phyloP scores from a whole-genome alignment of 1,140 invertebrate species.

The Chymomyza costata region DNA sequence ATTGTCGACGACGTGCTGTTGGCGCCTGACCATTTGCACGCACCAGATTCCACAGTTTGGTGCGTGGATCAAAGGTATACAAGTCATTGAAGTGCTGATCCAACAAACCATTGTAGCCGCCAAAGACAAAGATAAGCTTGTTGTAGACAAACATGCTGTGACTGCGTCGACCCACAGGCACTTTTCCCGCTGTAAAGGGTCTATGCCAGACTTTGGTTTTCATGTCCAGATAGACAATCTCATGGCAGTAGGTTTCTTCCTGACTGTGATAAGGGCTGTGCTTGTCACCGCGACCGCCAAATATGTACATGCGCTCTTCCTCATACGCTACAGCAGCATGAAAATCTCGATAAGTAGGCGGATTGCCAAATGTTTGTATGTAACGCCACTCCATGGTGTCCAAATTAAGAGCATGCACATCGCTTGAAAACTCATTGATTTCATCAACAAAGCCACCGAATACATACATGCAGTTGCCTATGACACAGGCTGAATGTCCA shows the following conservation, averaged over 20 bases:
- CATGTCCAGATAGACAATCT: slow-evolving; percentile 86
- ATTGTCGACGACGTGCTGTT: slow-evolving; percentile 84
- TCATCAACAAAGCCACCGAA: slow-evolving; percentile 92
- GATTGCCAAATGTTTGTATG: slow-evolving; percentile 78
- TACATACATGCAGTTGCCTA: slow-evolving; percentile 89
- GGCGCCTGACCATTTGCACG: slow-evolving; percentile 79
- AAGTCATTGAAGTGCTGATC: slow-evolving; percentile 90
- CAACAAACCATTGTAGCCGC: slow-evolving; percentile 87
- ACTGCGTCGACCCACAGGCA: slow-evolving; percentile 85
- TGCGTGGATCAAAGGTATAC: slow-evolving; percentile 81
- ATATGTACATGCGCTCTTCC: slow-evolving; percentile 86
- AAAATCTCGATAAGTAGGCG: slow-evolving; percentile 88
- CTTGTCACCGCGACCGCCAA: slow-evolving; percentile 87
- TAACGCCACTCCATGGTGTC: slow-evolving; percentile 83
- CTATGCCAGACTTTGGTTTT: slow-evolving; percentile 81
- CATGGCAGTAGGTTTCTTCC: slow-evolving; percentile 86
- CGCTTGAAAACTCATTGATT: slow-evolving; percentile 86
- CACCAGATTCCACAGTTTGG: slow-evolving; percentile 80
- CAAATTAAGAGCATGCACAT: slow-evolving; percentile 86
- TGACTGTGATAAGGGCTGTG: slow-evolving; percentile 80
- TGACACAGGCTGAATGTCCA: slow-evolving; percentile 92
- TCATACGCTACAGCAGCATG: slow-evolving; percentile 87
- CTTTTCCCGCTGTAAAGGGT: slow-evolving; percentile 77
- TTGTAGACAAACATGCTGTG: slow-evolving; percentile 91
- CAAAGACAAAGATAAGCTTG: slow-evolving; percentile 88